These are phyloP conservation scores for Empidonax alnorum DNA, from an alignment of 2,113 vertebrate genomes.

Conservation along the genomic window DNA sequence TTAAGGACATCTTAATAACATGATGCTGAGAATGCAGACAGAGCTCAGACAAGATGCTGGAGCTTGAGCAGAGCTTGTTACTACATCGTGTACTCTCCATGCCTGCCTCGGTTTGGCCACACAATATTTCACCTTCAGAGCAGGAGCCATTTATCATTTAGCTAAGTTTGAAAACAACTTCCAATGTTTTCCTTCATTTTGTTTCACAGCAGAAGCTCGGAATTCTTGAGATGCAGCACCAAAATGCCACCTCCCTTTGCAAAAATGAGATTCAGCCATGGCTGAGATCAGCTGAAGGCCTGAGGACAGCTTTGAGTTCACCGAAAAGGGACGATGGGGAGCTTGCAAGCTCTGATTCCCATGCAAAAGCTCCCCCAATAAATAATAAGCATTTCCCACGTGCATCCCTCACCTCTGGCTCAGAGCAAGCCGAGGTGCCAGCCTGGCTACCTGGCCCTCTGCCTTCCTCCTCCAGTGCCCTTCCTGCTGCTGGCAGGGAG, in stretches of 20 bases:
- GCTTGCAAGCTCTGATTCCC: not conserved
- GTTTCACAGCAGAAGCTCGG: not conserved
- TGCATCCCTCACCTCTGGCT: not conserved
- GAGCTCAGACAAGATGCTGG: rapidly evolving
- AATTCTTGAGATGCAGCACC: not conserved
- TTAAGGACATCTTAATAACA: not conserved
- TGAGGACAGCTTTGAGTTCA: not conserved
- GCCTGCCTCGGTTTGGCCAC: not conserved
- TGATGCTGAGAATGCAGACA: not conserved
- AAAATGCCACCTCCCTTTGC: not conserved
- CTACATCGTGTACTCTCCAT: rapidly evolving
- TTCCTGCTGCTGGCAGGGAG: not conserved
- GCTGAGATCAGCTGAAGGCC: not conserved
- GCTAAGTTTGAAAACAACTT: not conserved
- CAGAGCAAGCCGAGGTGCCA: not conserved
- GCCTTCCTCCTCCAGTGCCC: not conserved
- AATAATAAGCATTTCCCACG: not conserved
- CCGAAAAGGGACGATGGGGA: not conserved
- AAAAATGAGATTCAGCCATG: not conserved
- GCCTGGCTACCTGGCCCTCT: not conserved
- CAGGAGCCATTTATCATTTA: not conserved
- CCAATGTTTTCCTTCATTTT: not conserved
- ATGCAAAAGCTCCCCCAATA: not conserved
- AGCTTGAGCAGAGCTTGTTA: not conserved
- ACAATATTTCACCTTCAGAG: not conserved